Conservation (phyloP, 2,113 vertebrate species). For the Tinamus guttatus region DNA sequence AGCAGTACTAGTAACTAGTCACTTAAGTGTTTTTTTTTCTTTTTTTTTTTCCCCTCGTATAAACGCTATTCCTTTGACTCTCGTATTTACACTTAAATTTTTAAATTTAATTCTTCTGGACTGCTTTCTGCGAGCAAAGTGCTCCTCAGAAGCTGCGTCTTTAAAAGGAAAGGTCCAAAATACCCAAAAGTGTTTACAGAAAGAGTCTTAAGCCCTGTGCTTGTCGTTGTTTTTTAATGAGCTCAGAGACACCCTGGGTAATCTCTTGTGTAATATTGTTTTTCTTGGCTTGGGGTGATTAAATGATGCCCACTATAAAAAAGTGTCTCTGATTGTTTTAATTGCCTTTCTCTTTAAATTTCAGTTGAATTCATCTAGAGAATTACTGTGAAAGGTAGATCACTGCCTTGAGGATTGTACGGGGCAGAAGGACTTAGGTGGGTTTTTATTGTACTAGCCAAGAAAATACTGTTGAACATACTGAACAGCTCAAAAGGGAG, state of each 20-base stretch:
- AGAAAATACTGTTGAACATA: background rate
- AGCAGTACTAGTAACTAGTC: rapidly evolving
- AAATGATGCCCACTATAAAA: background rate
- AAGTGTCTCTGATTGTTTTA: background rate
- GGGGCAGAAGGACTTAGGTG: background rate
- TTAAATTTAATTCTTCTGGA: background rate
- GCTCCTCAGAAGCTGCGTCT: background rate
- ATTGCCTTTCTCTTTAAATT: background rate
- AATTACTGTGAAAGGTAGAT: background rate
- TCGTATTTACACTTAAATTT: too few species aligned
- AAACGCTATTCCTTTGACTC: rapidly evolving
- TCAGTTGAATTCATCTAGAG: background rate
- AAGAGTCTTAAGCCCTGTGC: background rate
- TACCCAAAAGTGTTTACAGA: background rate
- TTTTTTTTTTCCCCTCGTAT: rapidly evolving
- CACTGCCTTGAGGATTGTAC: background rate
- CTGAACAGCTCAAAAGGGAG: background rate
- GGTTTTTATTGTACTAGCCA: background rate
- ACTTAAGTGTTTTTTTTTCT: too few species aligned
- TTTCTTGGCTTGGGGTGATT: background rate
- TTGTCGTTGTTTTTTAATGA: rapidly evolving
- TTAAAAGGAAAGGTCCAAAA: background rate
- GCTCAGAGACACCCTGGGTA: rapidly evolving
- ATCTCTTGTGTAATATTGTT: background rate
- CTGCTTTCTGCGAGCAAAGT: background rate